Evolutionary conservation across 2,888 invertebrate genomes (phyloP).

Genomic region (Tinea semifulvella): DNA sequence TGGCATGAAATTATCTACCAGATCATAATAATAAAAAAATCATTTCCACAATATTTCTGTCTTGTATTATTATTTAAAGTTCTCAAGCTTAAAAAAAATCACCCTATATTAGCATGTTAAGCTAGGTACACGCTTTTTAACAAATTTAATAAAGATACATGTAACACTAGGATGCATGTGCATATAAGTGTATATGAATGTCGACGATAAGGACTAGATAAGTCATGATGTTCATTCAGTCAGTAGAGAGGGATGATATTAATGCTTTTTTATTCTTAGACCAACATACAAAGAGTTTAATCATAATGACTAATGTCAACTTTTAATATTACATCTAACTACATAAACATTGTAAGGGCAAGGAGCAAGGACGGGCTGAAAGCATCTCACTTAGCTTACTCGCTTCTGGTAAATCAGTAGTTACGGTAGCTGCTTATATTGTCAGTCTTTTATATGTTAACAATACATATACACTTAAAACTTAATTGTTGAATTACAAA

Average conservation of each 20-base stretch:
- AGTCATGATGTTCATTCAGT: background rate
- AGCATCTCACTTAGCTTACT: slow-evolving; percentile 52
- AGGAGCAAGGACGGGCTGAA: slow-evolving; percentile 65
- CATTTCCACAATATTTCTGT: too few relatives aligned
- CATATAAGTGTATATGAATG: slow-evolving; percentile 6
- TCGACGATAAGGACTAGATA: background rate
- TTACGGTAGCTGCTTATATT: slow-evolving; percentile 35
- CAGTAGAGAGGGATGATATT: slow-evolving; percentile 1
- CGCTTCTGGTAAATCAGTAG: slow-evolving; percentile 52
- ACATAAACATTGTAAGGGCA: slow-evolving; percentile 53
- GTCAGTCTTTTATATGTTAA: slow-evolving; percentile 11
- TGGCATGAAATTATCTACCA: too few relatives aligned
- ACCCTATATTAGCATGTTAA: too few relatives aligned
- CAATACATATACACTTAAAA: slow-evolving; percentile 10
- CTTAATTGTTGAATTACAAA: slow-evolving; percentile 8
- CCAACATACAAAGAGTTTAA: slow-evolving; percentile 18
- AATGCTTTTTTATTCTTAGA: slow-evolving; percentile 3
- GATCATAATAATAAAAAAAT: too few relatives aligned
- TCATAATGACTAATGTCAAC: slow-evolving; percentile 10
- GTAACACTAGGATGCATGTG: background rate
- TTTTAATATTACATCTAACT: slow-evolving; percentile 14
- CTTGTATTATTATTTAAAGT: too few relatives aligned
- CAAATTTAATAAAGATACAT: too few relatives aligned
- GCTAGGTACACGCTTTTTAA: too few relatives aligned
- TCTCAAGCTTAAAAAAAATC: too few relatives aligned